Evolutionary conservation across 2,888 invertebrate species (phyloP), one percentile per base, ranked within the genome.

Genomic region (Polia nebulosa): DNA sequence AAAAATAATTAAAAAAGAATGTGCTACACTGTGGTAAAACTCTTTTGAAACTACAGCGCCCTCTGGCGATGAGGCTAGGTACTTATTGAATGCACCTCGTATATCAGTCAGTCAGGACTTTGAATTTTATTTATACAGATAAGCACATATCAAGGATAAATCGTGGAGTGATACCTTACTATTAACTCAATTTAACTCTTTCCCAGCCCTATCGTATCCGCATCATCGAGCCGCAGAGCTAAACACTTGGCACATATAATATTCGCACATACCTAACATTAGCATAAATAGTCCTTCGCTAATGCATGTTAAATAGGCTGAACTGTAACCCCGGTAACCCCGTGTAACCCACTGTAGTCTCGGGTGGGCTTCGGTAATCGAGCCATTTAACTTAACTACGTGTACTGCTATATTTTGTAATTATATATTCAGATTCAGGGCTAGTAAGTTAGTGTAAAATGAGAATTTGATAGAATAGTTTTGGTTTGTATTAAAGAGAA

Each of bases 291-390:
- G 55, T 60, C 49, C 51, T 72, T 73, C 17, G 49, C 64, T 74
- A 81, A 81, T 76, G 63, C 60, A 68, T 73, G 80, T 75, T 80
- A 77, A 80, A 68, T 77, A 82, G 80, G 76, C 51, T 75, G 56
- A 76, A 76, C 68, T 61, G 52, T 65, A 55, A 70, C 76, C 67
- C 57, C 27, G 51, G 56, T 39, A 32, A 36, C 58, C 60, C 41
- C 41, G 47, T 27, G 57, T 49, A 49, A 49, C 60, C 64, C 51
- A 32, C 58, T 3, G 60, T 41, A 34, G 47, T 34, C 45, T 9
- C 47, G 51, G 17, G 27, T 17, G 52, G 58, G 53, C 53, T 63
- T 67, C 81, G 27, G 62, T 78, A 76, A 76, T 71, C 53, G 67
- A 60, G 45, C 53, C 71, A 71, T 76, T 80, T 51, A 67, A 47